Conservation (phyloP, 2,888 invertebrate species). For the Crossocerus cetratus region DNA sequence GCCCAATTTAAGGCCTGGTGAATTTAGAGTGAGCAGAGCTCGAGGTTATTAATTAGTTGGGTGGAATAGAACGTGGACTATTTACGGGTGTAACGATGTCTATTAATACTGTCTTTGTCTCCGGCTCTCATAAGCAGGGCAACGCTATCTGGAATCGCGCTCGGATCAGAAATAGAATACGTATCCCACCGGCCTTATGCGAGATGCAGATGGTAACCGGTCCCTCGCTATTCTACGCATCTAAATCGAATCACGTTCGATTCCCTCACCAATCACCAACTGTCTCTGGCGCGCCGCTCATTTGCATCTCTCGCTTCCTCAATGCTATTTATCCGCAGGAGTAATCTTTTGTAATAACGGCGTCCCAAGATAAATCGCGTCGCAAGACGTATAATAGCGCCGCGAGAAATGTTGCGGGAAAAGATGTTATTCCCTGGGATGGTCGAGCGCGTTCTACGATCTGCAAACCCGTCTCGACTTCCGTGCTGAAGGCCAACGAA, state of each 20-base stretch:
- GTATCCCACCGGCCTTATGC: not conserved
- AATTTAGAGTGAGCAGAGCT: no score
- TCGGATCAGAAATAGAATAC: conserved; percentile 11
- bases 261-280: conserved; percentile 6
- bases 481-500: conserved; percentile 16
- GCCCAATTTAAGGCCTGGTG: no score
- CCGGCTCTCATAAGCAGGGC: not conserved
- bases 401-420: not conserved
- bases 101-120: conserved; percentile 5
- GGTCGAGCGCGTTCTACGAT: conserved; percentile 20
- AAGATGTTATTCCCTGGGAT: not conserved
- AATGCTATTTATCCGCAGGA: conserved; percentile 22
- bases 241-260: conserved; percentile 30
- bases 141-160: conserved; percentile 14
- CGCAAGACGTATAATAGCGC: conserved; percentile 1
- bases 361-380: conserved; percentile 24
- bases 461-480: conserved; percentile 27
- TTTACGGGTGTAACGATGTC: not conserved
- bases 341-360: conserved; percentile 33
- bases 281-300: conserved; percentile 6
- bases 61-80: not conserved
- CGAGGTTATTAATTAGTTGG: not conserved
- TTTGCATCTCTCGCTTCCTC: conserved; percentile 36
- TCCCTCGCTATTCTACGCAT: conserved; percentile 17
- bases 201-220: not conserved